These are phyloP conservation scores for Mormoops blainvillei DNA, from an alignment of 2,113 vertebrate species.

Conservation along the genomic window DNA sequence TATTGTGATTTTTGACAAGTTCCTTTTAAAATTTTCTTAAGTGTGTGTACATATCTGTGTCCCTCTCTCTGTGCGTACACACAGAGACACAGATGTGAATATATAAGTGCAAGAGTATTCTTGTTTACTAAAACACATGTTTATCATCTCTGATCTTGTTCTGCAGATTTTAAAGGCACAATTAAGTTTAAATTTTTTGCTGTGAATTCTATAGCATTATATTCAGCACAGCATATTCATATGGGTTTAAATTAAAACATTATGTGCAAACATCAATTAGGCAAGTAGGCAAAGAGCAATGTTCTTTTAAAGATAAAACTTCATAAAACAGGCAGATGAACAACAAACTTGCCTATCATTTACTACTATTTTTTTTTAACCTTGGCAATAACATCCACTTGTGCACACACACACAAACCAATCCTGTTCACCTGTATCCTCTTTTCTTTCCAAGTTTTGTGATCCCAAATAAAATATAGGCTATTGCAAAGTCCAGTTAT, in stretches of 20 bases:
- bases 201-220: slow-evolving; percentile 41
- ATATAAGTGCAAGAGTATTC: neutral
- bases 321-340: neutral
- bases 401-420: neutral
- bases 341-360: neutral
- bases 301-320: slow-evolving; percentile 15
- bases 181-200: slow-evolving; percentile 56
- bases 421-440: neutral
- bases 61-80: neutral
- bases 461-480: neutral
- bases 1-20: slow-evolving; percentile 55
- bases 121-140: neutral
- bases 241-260: neutral
- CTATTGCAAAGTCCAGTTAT: neutral
- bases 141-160: neutral
- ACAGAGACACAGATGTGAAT: neutral
- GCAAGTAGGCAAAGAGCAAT: neutral
- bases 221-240: neutral
- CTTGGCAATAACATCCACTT: neutral
- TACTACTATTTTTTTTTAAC: neutral
- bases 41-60: neutral
- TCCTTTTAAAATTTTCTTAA: slow-evolving; percentile 60
- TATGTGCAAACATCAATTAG: neutral
- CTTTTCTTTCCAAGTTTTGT: neutral
- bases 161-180: slow-evolving; percentile 60